Base-by-base conservation (phyloP, 92 coral and sea anemone genomes). In the Epizoanthus stellaris region DNA sequence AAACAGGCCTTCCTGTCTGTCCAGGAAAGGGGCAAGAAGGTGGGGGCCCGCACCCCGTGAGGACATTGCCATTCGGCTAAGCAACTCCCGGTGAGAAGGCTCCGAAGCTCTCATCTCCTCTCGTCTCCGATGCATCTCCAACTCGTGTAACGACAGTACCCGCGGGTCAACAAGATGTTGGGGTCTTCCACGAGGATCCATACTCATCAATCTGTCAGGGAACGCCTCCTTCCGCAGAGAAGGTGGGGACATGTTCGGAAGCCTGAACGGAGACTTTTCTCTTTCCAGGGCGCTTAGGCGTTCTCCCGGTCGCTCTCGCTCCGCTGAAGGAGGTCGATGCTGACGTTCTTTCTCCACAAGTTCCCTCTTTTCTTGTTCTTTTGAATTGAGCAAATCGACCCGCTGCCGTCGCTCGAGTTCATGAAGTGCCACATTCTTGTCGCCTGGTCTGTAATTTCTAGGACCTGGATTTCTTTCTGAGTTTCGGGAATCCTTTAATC, bases 1-100 rank as follows among this genome's bases (percentile, higher is more conserved):
- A 30, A 87, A 87, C 64, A 80, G 58, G 52, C 91, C 91, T 56
- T 90, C 93, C 30, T 90, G 91, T 82, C 93, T 85, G 62, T 76
- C 93, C 40, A 88, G 85, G 73, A 87, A 59, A 16, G 93, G 76
- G 53, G 17, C 19, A 2, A 79, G 71, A 14, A 79, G 72, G 8
- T 79, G 83, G 70, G 72, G 72, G 56, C 67, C 83, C 2, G 71
- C 72, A 3, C 34, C 57, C 25, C 83, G 86, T 45, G 91, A 90
- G 34, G 90, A 87, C 60, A 93, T 90, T 19, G 98, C 98, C 87
- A 94, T 92, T 77, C 95, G 85, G 39, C 98, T 94, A 34, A 94
- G 94, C n/a, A 94, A 84, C 73, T 94, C 98, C 45, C 98, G 88
- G 59, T 94, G 98, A 0, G 98, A 94, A 39, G 91, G 86, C 59